These are phyloP conservation scores for Vireo griseus DNA, from an alignment of 2,797 vertebrate species.

Conservation along the genomic window DNA sequence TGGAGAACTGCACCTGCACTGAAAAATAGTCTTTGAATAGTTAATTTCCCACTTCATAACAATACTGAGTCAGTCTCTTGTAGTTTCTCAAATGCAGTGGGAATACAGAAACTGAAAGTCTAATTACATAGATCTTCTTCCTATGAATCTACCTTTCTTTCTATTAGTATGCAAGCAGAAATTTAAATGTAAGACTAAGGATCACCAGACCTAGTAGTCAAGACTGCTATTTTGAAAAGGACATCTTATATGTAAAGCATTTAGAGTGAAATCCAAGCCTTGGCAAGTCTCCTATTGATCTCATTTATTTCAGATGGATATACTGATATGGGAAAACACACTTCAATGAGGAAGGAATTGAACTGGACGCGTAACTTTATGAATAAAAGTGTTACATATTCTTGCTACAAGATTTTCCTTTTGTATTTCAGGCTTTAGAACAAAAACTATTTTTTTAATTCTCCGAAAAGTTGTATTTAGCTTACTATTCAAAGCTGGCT, in stretches of 20 bases:
- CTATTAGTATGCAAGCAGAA: not conserved
- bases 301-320: not conserved
- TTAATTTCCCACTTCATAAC: not conserved
- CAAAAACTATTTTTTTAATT: not conserved
- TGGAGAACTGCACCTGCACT: not conserved
- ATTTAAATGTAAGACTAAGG: not conserved
- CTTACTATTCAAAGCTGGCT: not conserved
- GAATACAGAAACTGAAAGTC: not conserved
- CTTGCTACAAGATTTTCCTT: not conserved
- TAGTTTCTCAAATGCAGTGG: not conserved
- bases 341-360: not conserved
- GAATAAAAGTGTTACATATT: not conserved
- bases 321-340: not conserved
- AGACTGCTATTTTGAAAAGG: not conserved
- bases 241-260: not conserved
- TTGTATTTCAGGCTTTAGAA: not conserved
- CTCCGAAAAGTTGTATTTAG: not conserved
- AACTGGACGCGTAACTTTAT: not conserved
- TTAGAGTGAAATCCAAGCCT: not conserved
- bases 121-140: not conserved
- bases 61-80: not conserved
- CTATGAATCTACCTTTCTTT: not conserved
- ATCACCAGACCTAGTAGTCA: not conserved
- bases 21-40: not conserved
- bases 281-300: not conserved